Evolutionary conservation across 2,113 vertebrate genomes (phyloP), one percentile per base, ranked within the genome.

Genomic region (Lepus americanus): DNA sequence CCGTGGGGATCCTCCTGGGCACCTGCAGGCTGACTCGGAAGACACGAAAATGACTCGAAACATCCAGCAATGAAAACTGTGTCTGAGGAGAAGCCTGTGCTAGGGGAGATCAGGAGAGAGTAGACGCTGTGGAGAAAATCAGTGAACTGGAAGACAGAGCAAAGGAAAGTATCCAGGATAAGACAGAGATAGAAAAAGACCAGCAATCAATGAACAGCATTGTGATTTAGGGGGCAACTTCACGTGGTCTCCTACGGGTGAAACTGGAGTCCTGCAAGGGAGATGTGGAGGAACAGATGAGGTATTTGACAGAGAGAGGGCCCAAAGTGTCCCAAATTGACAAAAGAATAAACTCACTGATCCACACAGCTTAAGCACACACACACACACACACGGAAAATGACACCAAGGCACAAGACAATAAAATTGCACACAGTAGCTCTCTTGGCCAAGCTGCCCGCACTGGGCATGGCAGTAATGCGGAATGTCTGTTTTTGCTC

Each of bases 371-470:
- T n/a, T 11, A 27, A 23, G 9, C 12, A 49, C 23, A 49, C 36
- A 51, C 11, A 22, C 6, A 29, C 33, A 12, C 31, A 9, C 83
- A 9, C 0, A 0, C 29, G 49, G 81, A 83, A 63, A 69, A 17
- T 0, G 5, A 31, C 2, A 0, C 5, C 0, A 1, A 29, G 20
- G 1, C 2, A 4, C 39, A 31, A 10, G 2, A 5, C 5, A 17
- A n/a, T 2, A 4, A n/a, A 78, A 11, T 23, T 2, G 3, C n/a
- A n/a, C 27, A 25, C 20, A 79, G 36, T 5, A 1, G 9, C 51
- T 49, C 27, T 39, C 67, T 51, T 3, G 23, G 23, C 29, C 14
- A 3, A 17, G 74, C 49, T 39, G 36, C 23, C 44, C 44, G 6
- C 44, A 44, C 44, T 44, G 44, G 44, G 44, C 44, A 44, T 44